These are phyloP conservation scores for Gavia stellata DNA, from an alignment of 2,113 vertebrate species.

Conservation along the genomic window DNA sequence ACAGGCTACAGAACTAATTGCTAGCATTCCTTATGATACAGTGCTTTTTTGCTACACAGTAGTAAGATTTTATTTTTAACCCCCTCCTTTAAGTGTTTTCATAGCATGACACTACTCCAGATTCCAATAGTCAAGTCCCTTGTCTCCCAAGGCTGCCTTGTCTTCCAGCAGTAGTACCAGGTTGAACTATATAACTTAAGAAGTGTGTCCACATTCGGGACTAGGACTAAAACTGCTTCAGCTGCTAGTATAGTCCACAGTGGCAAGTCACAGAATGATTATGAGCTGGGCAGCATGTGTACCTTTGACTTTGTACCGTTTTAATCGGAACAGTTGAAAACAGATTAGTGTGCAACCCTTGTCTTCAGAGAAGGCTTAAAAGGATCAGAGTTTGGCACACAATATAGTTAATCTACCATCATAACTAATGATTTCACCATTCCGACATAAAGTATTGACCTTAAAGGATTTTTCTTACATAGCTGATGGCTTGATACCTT, in stretches of 20 bases:
- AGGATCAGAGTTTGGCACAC: not conserved
- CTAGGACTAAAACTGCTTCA: not conserved
- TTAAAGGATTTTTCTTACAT: conserved; percentile 39
- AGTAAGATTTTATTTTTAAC: not conserved
- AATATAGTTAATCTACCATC: conserved; percentile 35
- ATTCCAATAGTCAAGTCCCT: not conserved
- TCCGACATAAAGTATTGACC: not conserved
- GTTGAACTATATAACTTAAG: not conserved
- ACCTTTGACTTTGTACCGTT: not conserved
- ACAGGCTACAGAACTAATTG: not conserved
- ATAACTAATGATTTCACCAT: conserved; percentile 29
- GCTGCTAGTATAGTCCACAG: fast-evolving
- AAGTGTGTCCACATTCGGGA: not conserved
- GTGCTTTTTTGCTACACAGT: not conserved
- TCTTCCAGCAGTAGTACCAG: not conserved
- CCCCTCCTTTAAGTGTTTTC: not conserved
- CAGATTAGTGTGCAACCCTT: not conserved
- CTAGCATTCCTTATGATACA: not conserved
- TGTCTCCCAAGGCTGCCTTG: not conserved
- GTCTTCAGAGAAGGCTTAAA: not conserved
- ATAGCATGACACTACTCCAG: not conserved
- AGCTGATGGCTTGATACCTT: conserved; percentile 22
- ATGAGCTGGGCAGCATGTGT: not conserved
- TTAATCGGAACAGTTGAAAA: not conserved
- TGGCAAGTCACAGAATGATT: not conserved